Evolutionary conservation across 2,797 vertebrate species (phyloP).

Genomic region (Varecia variegata): DNA sequence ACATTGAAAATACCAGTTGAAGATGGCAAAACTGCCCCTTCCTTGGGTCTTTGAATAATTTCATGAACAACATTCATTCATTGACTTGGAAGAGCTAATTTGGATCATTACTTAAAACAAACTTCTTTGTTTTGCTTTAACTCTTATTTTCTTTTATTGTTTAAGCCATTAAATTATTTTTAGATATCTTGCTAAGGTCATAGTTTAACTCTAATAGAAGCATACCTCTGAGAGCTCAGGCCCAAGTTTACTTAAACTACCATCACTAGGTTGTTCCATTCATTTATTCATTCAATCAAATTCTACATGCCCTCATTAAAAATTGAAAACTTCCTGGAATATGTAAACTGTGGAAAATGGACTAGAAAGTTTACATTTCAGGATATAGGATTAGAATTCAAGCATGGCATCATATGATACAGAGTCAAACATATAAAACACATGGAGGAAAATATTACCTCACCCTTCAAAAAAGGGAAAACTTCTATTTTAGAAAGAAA

Average conservation of each 20-base stretch:
- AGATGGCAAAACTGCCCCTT: neutral
- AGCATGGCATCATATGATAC: neutral
- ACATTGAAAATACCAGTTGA: neutral
- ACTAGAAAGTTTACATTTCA: neutral
- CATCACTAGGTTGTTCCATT: neutral
- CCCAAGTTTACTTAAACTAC: neutral
- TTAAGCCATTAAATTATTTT: neutral
- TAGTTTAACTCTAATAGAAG: neutral
- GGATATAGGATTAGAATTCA: neutral
- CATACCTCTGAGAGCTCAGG: neutral
- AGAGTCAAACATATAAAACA: neutral
- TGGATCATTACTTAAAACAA: neutral
- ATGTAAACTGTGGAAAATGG: neutral
- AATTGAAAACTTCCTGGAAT: neutral
- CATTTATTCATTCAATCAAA: neutral
- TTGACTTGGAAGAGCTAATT: neutral
- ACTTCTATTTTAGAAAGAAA: neutral
- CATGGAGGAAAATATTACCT: neutral
- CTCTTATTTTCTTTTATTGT: neutral
- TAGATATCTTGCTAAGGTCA: neutral
- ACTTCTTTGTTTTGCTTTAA: neutral
- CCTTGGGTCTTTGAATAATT: neutral
- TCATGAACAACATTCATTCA: neutral
- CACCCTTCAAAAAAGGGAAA: neutral
- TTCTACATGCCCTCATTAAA: neutral